Base-by-base conservation (phyloP, 1,140 invertebrate genomes). In the Drosophila sp. region DNA sequence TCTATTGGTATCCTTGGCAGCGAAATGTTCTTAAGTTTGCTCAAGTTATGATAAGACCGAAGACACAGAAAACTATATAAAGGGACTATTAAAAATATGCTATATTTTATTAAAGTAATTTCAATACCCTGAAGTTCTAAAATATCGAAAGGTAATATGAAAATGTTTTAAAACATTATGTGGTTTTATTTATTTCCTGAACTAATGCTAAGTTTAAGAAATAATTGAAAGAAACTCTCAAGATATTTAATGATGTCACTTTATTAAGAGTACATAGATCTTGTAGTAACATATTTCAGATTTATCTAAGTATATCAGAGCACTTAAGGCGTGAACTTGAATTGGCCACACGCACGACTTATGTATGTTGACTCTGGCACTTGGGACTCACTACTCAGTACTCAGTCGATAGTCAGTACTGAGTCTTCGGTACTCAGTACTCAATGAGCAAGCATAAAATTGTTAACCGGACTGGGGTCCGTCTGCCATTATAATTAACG, bases 391-490 rank as follows among this genome's bases (percentile, higher is more conserved):
- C 41, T 29, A 51, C 51, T 43, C 16, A 25, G 21, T 50, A 38
- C 32, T 32, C 8, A 63, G 32, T 36, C 11, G 14, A 43, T 27
- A 41, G 14, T 41, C 36, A 43, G 45, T 43, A 72, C 21, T 61
- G 32, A 13, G 36, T 38, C 9, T 38, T 13, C 6, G 34, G 34
- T 36, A 36, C 34, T 36, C 46, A 4, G 34, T 63, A 29, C 57
- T 72, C 58, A 45, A 87, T 87, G 82, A 87, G 63, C 62, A 67
- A 59, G 70, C 82, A 77, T 16, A 78, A 77, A 86, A 72, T 50
- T 72, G 36, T 29, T 29, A 54, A 41, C 6, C 54, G 43, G 45
- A 51, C 54, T 71, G 59, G 18, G 51, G 29, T 34, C 45, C 18
- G 59, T 57, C 64, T 64, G 46, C 64, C 61, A 65, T 74, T 48